Evolutionary conservation across 2,113 vertebrate genomes (phyloP), one percentile per base, ranked within the genome.

Genomic region (Lucifuga dentata): DNA sequence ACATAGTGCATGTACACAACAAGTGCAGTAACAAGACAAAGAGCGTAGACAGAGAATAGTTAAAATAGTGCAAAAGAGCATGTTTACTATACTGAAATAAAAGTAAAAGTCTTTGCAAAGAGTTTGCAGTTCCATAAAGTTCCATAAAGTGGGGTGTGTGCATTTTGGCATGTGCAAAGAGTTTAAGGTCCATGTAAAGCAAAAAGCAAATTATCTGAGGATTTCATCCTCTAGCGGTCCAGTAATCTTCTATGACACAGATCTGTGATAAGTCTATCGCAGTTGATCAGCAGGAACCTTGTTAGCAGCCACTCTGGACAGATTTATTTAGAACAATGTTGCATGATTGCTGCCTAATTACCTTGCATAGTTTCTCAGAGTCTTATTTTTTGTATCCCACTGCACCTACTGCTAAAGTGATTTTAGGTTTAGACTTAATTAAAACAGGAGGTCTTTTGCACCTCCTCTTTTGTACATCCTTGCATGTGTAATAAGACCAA

Each of bases 261-360:
- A 78, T 85, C 64, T 60, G 50, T 16, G 68, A 72, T 82, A 76
- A 80, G 64, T 68, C 56, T 41, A 50, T 80, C 57, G 15, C 17
- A 55, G 45, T 63, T 85, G 82, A 77, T 81, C 76, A 65, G 57
- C 59, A 76, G 52, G 62, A 75, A 57, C 72, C 66, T 67, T n/a
- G 58, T 87, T 65, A 73, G 20, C 60, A 50, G 50, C 32, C 59
- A 60, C 66, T 66, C 50, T 41, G 58, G 78, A 74, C 1, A 1
- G 29, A 70, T 83, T 83, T 21, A 57, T 76, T 70, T 69, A 58
- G 65, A 71, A 40, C 61, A 43, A 43, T 62, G 68, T 64, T 61
- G 52, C 36, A 20, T 35, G 36, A 7, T 63, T 58, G 46, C 41
- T 60, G 39, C 63, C 53, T 52, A 33, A 19, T 58, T 45, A 36